Percentiles rank a stretch among this genome's conserved stretches.
Evolutionary conservation across 2,888 invertebrate genomes (phyloP).

Genomic region (Zele albiditarsus): DNA sequence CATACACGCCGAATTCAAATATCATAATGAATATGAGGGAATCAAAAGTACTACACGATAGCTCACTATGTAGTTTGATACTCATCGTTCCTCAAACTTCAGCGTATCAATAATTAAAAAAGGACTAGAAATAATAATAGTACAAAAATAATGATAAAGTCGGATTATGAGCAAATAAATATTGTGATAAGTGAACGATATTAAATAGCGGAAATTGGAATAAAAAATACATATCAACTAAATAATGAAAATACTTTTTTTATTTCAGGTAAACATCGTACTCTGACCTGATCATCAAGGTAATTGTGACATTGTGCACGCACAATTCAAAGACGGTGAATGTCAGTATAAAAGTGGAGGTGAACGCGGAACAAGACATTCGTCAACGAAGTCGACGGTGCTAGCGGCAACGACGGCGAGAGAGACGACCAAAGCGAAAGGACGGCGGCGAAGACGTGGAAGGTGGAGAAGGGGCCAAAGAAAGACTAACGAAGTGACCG

Average conservation of each 20-base stretch:
- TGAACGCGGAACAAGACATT: slow-evolving; percentile 20
- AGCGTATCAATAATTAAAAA: no score
- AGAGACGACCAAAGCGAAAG: slow-evolving; percentile 43
- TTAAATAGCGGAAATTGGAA: no score
- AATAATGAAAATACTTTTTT: slow-evolving; percentile 21
- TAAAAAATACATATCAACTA: not conserved
- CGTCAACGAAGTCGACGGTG: slow-evolving; percentile 26
- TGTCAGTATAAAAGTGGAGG: slow-evolving; percentile 39
- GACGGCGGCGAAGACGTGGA: slow-evolving; percentile 44
- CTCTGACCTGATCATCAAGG: slow-evolving; percentile 40
- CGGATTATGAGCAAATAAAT: no score
- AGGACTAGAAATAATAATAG: slow-evolving; percentile 8
- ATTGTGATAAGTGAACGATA: no score
- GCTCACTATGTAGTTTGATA: no score
- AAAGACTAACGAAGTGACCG: slow-evolving; percentile 19
- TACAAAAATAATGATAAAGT: no score
- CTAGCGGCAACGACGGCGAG: slow-evolving; percentile 43
- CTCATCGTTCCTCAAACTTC: no score
- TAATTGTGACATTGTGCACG: slow-evolving; percentile 35
- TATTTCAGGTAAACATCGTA: slow-evolving; percentile 43
- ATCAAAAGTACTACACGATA: no score
- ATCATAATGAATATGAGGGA: slow-evolving; percentile 14
- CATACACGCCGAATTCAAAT: not conserved
- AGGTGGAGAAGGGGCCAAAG: slow-evolving; percentile 40
- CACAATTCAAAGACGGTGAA: slow-evolving; percentile 37